Conservation (phyloP, 2,888 invertebrate species). For the Flabesymbios commensalis region DNA sequence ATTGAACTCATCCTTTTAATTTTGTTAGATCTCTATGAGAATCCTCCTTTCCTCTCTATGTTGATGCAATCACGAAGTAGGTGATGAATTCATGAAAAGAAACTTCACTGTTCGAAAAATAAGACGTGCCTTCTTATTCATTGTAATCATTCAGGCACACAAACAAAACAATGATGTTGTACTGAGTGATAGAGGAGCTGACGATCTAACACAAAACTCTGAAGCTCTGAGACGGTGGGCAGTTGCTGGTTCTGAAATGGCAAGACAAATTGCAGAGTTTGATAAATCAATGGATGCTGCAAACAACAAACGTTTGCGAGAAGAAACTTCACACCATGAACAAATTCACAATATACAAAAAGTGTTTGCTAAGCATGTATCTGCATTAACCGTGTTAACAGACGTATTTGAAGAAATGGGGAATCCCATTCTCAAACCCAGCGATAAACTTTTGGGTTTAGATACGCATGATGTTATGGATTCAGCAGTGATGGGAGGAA, state of each 20-base stretch:
- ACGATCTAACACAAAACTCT: constrained; percentile 36
- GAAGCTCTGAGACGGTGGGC: constrained; percentile 33
- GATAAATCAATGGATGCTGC: neutral
- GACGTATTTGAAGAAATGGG: neutral
- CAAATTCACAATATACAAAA: neutral
- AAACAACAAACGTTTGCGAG: too few species aligned
- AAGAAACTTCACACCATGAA: too few species aligned
- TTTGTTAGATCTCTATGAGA: constrained; percentile 22
- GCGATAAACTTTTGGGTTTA: neutral
- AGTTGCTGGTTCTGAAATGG: too few species aligned
- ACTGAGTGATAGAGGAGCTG: constrained; percentile 36
- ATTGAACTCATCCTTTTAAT: constrained; percentile 11
- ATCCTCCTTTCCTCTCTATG: constrained; percentile 22
- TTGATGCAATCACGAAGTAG: constrained; percentile 23
- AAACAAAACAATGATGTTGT: constrained; percentile 38
- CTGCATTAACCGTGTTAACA: neutral
- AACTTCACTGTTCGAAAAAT: constrained; percentile 35
- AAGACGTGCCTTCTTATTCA: constrained; percentile 11
- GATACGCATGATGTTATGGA: neutral
- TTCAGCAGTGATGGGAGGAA: neutral
- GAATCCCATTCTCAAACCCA: neutral
- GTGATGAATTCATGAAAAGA: constrained; percentile 28
- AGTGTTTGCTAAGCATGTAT: neutral
- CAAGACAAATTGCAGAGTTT: constrained; percentile 3
- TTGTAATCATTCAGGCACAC: neutral